Percentiles rank a stretch among this genome's conserved stretches.
These are phyloP conservation scores for Lerema accius DNA, from an alignment of 1,140 invertebrate genomes.

Conservation along the genomic window DNA sequence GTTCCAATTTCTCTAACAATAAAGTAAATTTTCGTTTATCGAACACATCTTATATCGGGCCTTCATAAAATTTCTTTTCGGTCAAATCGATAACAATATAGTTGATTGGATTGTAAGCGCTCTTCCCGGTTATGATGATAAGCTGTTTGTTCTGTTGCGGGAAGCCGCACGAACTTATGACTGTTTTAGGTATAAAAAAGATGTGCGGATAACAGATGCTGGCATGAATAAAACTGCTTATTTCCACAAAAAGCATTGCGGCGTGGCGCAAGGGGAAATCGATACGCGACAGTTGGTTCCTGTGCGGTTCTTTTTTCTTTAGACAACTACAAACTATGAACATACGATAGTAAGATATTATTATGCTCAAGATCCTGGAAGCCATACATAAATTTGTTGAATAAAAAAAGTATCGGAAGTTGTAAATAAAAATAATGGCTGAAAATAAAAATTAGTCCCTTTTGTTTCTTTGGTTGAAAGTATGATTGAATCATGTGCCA, in stretches of 20 bases:
- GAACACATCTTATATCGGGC: slow-evolving; percentile 12
- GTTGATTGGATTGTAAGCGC: slow-evolving; percentile 38
- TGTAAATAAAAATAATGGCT: too few species aligned
- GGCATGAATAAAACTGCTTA: slow-evolving; percentile 53
- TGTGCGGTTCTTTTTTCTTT: background rate
- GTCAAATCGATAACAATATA: slow-evolving; percentile 28
- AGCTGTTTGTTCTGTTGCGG: slow-evolving; percentile 44
- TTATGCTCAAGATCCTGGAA: background rate
- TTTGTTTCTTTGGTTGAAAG: too few species aligned
- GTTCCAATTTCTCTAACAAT: slow-evolving; percentile 10
- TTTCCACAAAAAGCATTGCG: slow-evolving; percentile 45
- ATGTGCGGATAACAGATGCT: slow-evolving; percentile 59
- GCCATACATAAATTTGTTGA: background rate
- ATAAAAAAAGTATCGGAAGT: too few species aligned
- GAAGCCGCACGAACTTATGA: slow-evolving; percentile 57
- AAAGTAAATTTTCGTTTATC: slow-evolving; percentile 15
- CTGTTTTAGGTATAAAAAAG: slow-evolving; percentile 55
- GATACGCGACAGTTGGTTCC: slow-evolving; percentile 14
- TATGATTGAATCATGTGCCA: too few species aligned
- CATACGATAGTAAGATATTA: background rate
- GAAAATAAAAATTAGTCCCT: too few species aligned
- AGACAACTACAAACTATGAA: background rate
- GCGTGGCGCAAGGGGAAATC: slow-evolving; percentile 17
- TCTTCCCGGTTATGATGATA: slow-evolving; percentile 32
- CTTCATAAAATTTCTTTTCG: slow-evolving; percentile 11